Percentiles rank a stretch among this genome's conserved stretches.
phyloP scores from a whole-genome alignment of 2,113 vertebrate genomes.

The Prunella fulvescens region DNA sequence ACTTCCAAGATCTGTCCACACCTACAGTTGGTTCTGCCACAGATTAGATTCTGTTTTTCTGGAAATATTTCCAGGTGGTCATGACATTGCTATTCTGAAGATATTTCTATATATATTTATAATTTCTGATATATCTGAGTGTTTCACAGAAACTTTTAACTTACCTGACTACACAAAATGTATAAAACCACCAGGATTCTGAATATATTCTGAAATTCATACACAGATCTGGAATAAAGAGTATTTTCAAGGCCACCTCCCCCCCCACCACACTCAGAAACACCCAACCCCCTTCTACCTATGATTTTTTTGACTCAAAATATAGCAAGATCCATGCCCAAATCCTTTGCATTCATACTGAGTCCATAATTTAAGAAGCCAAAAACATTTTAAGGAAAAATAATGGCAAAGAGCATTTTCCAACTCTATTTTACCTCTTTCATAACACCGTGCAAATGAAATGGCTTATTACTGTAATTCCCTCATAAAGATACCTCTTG shows the following conservation, averaged over 20 bases:
- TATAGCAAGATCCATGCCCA: neutral
- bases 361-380: neutral
- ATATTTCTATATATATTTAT: neutral
- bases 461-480: neutral
- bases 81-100: neutral
- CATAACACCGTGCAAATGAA: neutral
- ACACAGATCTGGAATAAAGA: neutral
- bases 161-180: neutral
- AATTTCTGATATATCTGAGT: neutral
- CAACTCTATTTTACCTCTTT: neutral
- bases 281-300: neutral
- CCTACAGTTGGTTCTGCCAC: neutral
- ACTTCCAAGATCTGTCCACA: neutral
- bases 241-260: neutral
- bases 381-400: neutral
- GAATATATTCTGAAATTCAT: neutral
- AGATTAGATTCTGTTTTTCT: neutral
- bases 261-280: fast-evolving
- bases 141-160: neutral
- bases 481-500: neutral
- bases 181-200: neutral
- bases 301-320: neutral
- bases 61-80: neutral
- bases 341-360: neutral
- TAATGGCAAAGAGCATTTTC: neutral